phyloP scores from a whole-genome alignment of 2,113 vertebrate species.

The Anser cygnoides region DNA sequence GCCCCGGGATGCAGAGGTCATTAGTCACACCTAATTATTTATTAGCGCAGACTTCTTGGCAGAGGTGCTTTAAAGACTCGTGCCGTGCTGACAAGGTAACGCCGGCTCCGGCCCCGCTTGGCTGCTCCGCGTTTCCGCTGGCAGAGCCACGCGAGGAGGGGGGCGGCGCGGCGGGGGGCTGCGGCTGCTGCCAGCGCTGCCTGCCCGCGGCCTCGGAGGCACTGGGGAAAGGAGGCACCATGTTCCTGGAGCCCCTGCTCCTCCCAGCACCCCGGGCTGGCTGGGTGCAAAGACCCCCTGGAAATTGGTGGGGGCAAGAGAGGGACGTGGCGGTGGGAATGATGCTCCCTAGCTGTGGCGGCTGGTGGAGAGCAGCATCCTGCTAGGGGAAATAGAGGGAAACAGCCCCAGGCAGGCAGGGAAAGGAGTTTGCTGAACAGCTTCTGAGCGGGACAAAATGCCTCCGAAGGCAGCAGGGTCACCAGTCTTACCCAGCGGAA shows the following conservation, averaged over 20 bases:
- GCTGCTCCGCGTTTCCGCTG: neutral
- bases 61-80: neutral
- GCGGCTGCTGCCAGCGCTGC: neutral
- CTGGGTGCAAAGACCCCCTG: neutral
- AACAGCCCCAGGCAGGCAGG: neutral
- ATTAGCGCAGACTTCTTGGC: neutral
- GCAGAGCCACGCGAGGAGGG: neutral
- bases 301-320: neutral
- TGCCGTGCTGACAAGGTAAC: neutral
- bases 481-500: neutral
- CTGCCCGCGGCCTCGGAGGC: neutral
- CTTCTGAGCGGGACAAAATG: neutral
- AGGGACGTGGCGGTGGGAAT: neutral
- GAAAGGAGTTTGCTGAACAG: neutral
- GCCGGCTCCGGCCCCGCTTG: neutral
- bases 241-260: neutral
- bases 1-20: neutral
- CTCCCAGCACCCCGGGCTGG: neutral
- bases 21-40: constrained; percentile 4
- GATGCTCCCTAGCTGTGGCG: neutral
- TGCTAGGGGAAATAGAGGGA: neutral
- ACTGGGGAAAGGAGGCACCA: rapidly evolving
- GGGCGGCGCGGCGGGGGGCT: rapidly evolving
- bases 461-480: neutral
- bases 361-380: neutral